Percentiles rank a stretch among this genome's conserved stretches.
Evolutionary conservation across 2,888 invertebrate genomes (phyloP).

Genomic region (Pachymerium ferrugineum): DNA sequence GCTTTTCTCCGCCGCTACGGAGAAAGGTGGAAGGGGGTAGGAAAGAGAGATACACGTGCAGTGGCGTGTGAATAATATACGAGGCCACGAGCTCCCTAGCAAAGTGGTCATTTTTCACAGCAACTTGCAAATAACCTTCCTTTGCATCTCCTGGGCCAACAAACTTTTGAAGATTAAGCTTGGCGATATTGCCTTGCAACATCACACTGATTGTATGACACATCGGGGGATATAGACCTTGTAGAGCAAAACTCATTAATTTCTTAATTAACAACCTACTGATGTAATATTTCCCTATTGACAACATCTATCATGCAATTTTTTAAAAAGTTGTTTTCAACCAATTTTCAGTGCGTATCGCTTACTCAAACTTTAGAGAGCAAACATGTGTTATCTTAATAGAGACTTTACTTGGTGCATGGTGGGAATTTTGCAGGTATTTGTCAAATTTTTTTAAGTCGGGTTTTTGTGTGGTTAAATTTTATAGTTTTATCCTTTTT

Average conservation of each 20-base stretch:
- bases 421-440: no score
- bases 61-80: constrained; percentile 18
- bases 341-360: no score
- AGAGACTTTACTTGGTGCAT: no score
- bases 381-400: no score
- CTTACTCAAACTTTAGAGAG: no score
- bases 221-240: neutral
- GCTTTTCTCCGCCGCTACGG: neutral
- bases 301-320: neutral
- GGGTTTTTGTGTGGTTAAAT: no score
- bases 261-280: neutral
- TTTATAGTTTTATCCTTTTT: no score
- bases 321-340: no score
- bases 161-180: constrained; percentile 14
- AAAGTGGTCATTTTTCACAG: constrained; percentile 14
- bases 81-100: constrained; percentile 12
- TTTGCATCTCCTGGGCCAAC: constrained; percentile 6
- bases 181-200: neutral
- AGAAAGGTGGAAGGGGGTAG: neutral
- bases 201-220: neutral
- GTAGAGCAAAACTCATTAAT: neutral
- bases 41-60: constrained; percentile 7
- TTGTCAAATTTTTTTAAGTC: no score
- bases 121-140: constrained; percentile 15
- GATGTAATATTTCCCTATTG: constrained; percentile 10